Evolutionary conservation across 2,797 vertebrate species (phyloP), one percentile per base, ranked within the genome.

Genomic region (Trachops cirrhosus): DNA sequence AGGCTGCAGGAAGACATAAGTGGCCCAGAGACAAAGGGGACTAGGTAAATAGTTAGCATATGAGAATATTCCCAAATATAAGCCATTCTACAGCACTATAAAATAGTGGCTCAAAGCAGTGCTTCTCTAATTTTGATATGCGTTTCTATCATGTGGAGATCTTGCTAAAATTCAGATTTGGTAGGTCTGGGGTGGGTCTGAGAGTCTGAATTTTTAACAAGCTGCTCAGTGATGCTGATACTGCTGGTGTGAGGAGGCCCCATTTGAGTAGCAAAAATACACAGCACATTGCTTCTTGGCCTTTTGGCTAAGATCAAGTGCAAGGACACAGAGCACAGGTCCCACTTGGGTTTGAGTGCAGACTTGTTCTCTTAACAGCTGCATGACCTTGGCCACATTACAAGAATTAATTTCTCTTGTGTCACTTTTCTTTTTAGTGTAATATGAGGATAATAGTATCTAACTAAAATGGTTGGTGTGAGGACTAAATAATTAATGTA

Each of bases 401-500:
- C 19, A 34, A 14, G 41, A 48, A 21, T 37, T 70, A 82, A 90
- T 4, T 64, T 80, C 71, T 64, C 1, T 48, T n/a, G 5, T 32
- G 32, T 29, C 9, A 6, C 18, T 4, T 75, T 46, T 44, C 67
- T 64, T 62, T n/a, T 67, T 71, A 54, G 46, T 57, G 34, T 70
- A 82, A 74, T 70, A 75, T 59, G 37, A 91, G 3, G 14, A 80
- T 79, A 86, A 82, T 44, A 89, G 32, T 64, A 67, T 19, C 18
- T 80, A 52, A 67, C 19, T 78, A 46, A 46, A 91, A 68, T 37
- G 24, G 15, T 26, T 32, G n/a, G 37, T 82, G 2, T 62, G 12
- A 91, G 15, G 24, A 86, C n/a, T 87, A 75, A 94, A 87, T 70
- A 87, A 91, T 82, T 68, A 79, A 67, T 71, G 21, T 37, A 79